Percentiles rank a stretch among this genome's conserved stretches.
These are phyloP conservation scores for Pluvianellus socialis DNA, from an alignment of 2,113 vertebrate species.

Conservation along the genomic window DNA sequence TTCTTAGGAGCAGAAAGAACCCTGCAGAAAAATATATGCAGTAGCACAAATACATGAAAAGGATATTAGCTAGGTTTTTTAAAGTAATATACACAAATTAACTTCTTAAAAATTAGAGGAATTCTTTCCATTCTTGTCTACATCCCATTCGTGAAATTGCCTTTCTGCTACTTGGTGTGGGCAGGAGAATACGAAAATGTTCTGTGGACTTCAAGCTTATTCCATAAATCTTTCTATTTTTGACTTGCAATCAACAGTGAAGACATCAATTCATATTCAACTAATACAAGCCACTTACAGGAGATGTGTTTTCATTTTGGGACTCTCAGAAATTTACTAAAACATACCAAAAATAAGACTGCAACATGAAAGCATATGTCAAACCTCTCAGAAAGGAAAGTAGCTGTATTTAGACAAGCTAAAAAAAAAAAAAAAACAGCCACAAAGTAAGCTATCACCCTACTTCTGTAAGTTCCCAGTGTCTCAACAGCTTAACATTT, in stretches of 20 bases:
- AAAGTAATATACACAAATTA: not conserved
- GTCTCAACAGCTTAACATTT: not conserved
- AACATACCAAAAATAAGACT: not conserved
- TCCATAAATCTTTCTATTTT: not conserved
- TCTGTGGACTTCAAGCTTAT: not conserved
- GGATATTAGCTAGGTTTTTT: not conserved
- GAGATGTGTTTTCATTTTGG: not conserved
- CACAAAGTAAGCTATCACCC: not conserved
- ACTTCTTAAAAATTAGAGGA: not conserved
- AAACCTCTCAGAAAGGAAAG: not conserved
- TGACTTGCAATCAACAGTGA: not conserved
- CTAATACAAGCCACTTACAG: not conserved
- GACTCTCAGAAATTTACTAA: not conserved
- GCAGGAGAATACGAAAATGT: not conserved
- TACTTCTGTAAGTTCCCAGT: not conserved
- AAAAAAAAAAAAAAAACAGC: not conserved
- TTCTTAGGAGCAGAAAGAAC: not conserved
- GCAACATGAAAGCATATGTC: not conserved
- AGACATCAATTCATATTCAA: not conserved
- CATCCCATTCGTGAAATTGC: not conserved
- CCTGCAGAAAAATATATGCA: not conserved
- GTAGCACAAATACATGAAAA: not conserved
- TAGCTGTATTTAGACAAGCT: not conserved
- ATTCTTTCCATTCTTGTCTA: not conserved
- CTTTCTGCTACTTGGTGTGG: not conserved